These are phyloP conservation scores for Falcaria lacertinaria DNA, from an alignment of 2,888 invertebrate genomes.

Conservation along the genomic window DNA sequence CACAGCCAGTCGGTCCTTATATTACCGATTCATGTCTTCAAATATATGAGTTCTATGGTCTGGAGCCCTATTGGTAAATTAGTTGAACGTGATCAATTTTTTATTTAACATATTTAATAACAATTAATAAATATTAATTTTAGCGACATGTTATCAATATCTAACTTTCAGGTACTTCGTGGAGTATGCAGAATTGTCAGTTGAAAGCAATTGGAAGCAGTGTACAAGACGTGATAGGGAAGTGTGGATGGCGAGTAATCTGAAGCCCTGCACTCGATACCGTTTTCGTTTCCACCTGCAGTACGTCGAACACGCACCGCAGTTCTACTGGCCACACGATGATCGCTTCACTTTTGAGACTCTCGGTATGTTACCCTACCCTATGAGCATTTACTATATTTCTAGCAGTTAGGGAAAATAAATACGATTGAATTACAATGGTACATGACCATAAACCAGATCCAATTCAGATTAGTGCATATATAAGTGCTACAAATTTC, in stretches of 20 bases:
- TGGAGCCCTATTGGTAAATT: no score
- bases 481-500: no score
- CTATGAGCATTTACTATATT: no score
- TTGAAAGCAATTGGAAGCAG: constrained; percentile 47
- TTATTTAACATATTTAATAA: no score
- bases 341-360: constrained; percentile 87
- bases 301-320: constrained; percentile 80
- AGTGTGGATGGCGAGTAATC: constrained; percentile 56
- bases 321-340: constrained; percentile 86
- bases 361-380: constrained; percentile 72
- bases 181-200: constrained; percentile 73
- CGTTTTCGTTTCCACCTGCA: constrained; percentile 83
- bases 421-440: no score
- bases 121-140: background rate
- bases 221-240: constrained; percentile 35
- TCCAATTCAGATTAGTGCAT: no score
- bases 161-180: constrained; percentile 42
- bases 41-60: no score
- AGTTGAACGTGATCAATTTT: no score
- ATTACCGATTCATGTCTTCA: no score
- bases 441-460: no score
- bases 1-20: no score
- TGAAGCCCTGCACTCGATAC: constrained; percentile 88
- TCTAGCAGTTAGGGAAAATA: no score
- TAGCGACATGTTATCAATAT: background rate